Percentiles rank a stretch among this genome's conserved stretches.
phyloP scores from a whole-genome alignment of 2,888 invertebrate genomes.

The Trichacis sp. region DNA sequence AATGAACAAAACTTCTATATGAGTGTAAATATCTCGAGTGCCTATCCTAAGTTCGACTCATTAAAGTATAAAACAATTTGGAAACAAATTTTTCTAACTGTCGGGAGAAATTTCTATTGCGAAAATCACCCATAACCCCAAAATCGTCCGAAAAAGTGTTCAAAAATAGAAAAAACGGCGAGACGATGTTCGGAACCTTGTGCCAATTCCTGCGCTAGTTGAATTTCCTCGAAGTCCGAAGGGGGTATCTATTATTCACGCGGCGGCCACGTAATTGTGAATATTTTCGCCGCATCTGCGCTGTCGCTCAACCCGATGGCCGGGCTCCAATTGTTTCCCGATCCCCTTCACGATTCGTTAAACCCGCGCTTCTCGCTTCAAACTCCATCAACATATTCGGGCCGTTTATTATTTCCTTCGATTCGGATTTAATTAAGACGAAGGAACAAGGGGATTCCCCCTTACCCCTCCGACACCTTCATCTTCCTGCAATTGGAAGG shows the following conservation, averaged over 20 bases:
- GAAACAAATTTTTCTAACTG: no score
- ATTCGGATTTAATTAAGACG: not conserved
- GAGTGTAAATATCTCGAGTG: no score
- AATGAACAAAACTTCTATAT: no score
- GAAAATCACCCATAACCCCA: no score
- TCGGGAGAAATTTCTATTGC: no score
- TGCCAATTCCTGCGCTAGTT: constrained; percentile 60
- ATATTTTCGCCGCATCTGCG: constrained; percentile 66
- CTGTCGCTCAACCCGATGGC: constrained; percentile 65
- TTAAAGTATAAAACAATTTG: no score
- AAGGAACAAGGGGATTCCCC: not conserved
- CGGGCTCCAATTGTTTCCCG: constrained; percentile 63
- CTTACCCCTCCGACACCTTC: no score
- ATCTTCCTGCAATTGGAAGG: constrained; percentile 14
- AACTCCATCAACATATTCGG: not conserved
- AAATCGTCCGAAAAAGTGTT: constrained; percentile 22
- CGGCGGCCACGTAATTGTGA: constrained; percentile 63
- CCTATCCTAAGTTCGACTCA: no score
- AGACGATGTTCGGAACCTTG: constrained; percentile 57
- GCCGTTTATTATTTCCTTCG: not conserved
- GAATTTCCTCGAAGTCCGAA: constrained; percentile 53
- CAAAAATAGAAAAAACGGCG: no score
- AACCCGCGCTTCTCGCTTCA: not conserved
- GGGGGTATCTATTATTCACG: constrained; percentile 61
- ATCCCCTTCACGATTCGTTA: constrained; percentile 47